phyloP scores from a whole-genome alignment of 2,113 vertebrate species.

The Prunella himalayana region DNA sequence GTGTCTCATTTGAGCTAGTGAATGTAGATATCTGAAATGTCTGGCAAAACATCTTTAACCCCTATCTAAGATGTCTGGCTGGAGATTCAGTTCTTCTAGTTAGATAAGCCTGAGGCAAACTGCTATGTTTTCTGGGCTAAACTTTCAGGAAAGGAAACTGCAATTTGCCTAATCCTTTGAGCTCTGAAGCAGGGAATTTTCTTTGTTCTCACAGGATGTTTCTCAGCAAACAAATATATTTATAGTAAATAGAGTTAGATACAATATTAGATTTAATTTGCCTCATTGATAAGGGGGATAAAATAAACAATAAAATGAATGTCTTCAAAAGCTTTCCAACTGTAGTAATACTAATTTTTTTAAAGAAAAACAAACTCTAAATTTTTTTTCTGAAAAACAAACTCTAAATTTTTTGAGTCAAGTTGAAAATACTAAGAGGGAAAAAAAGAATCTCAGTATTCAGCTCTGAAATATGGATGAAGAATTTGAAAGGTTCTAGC shows the following conservation, averaged over 20 bases:
- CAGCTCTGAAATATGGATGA: background rate
- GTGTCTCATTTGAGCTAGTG: background rate
- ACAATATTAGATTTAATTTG: background rate
- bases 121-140: background rate
- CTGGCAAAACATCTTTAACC: background rate
- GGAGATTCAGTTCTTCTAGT: background rate
- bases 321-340: background rate
- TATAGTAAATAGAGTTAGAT: background rate
- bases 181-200: background rate
- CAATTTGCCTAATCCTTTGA: background rate
- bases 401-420: background rate
- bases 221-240: conserved; percentile 20
- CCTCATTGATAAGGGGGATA: background rate
- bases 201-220: conserved; percentile 29
- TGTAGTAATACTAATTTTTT: background rate
- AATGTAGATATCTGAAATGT: background rate
- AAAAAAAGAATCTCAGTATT: background rate
- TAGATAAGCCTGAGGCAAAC: background rate
- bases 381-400: background rate
- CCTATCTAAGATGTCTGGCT: background rate
- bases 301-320: background rate
- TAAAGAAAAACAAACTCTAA: background rate
- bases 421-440: background rate
- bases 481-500: background rate
- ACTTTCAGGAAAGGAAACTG: background rate